These are phyloP conservation scores for Lysandra bellargus DNA, from an alignment of 2,888 invertebrate species.

Conservation along the genomic window DNA sequence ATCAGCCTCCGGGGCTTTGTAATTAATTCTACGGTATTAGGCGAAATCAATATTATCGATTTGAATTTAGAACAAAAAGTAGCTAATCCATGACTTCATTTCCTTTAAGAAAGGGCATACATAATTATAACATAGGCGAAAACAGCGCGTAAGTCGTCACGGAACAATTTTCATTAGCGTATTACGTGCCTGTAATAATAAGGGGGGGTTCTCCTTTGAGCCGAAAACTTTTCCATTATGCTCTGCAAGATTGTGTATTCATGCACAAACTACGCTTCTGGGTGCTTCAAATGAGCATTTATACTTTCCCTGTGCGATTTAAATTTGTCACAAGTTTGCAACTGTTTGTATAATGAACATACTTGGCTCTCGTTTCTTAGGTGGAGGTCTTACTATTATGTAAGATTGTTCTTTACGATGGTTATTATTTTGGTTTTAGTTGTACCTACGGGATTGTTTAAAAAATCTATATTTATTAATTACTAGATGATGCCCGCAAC, in stretches of 20 bases:
- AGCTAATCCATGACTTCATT: background rate
- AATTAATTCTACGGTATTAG: too few species aligned
- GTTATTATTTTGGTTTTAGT: background rate
- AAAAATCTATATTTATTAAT: too few species aligned
- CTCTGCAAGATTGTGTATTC: slow-evolving; percentile 56
- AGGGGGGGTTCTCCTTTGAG: slow-evolving; percentile 55
- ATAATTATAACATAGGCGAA: background rate
- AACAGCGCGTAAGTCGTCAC: slow-evolving; percentile 65
- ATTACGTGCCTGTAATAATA: slow-evolving; percentile 72
- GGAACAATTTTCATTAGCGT: slow-evolving; percentile 75
- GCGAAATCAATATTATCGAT: background rate
- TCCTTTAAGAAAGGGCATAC: background rate
- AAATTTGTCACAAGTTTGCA: slow-evolving; percentile 23
- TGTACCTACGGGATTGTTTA: background rate
- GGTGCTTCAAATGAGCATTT: slow-evolving; percentile 28
- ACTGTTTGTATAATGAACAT: slow-evolving; percentile 19
- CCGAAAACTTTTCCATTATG: slow-evolving; percentile 59
- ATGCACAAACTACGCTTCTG: slow-evolving; percentile 43
- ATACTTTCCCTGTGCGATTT: slow-evolving; percentile 23
- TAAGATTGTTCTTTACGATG: background rate
- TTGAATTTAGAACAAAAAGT: background rate
- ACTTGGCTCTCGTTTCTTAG: background rate
- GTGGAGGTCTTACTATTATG: background rate
- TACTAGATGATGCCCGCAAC: too few species aligned
- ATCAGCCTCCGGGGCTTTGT: too few species aligned